These are phyloP conservation scores for Heteractis magnifica DNA, from an alignment of 92 coral and sea anemone species.

Conservation along the genomic window DNA sequence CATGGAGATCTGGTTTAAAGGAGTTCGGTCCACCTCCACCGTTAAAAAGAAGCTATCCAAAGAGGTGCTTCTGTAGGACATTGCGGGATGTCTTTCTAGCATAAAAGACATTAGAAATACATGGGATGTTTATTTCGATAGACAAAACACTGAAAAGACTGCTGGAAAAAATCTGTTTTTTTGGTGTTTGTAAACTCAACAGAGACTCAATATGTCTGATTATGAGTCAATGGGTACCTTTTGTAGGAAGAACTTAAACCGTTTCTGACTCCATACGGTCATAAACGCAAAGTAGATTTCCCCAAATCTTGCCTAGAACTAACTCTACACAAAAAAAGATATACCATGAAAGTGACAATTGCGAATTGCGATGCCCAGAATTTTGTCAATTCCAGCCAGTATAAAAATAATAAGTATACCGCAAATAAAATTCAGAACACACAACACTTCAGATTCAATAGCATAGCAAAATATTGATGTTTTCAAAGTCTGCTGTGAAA, in stretches of 20 bases:
- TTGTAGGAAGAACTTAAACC: neutral
- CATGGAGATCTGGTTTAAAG: constrained; percentile 11
- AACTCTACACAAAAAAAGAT: neutral
- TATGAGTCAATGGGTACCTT: neutral
- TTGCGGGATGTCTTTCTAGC: constrained; percentile 9
- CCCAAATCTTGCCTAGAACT: neutral
- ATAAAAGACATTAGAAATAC: neutral
- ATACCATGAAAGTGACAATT: neutral
- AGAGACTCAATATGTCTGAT: neutral
- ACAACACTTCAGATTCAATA: neutral
- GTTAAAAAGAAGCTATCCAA: constrained; percentile 3
- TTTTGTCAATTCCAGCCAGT: neutral
- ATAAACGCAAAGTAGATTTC: neutral
- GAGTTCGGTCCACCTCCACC: neutral
- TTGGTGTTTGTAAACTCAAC: neutral
- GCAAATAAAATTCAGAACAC: neutral
- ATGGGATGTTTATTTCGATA: neutral
- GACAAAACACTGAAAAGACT: neutral
- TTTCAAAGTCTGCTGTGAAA: neutral
- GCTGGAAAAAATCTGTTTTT: neutral
- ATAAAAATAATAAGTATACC: neutral
- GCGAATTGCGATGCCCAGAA: neutral
- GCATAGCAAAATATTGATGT: neutral
- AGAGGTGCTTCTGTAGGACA: constrained; percentile 7
- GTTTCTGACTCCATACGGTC: neutral